Conservation (phyloP, 1,140 invertebrate genomes). For the Drosophila varians region DNA sequence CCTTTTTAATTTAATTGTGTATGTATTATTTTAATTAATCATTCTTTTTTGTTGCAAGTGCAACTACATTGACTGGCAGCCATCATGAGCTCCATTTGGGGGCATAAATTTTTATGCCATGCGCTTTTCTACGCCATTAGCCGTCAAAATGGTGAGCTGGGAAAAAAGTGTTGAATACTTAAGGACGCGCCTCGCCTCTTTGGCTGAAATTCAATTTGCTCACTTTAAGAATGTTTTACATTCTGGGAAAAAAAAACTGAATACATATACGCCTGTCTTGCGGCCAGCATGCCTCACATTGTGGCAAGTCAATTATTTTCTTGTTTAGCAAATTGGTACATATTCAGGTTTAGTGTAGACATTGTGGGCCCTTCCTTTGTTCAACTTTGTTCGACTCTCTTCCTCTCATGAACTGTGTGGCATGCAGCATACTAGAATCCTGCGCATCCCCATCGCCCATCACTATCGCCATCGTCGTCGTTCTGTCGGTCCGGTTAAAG, state of each 20-base stretch:
- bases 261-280: background rate
- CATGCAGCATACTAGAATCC: slow-evolving; percentile 22
- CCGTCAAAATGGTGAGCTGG: slow-evolving; percentile 43
- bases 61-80: slow-evolving; percentile 30
- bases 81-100: slow-evolving; percentile 63
- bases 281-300: slow-evolving; percentile 25
- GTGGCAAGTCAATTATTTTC: slow-evolving; percentile 78
- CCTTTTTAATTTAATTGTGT: no score
- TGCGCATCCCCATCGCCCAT: slow-evolving; percentile 7
- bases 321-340: slow-evolving; percentile 77
- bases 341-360: slow-evolving; percentile 70
- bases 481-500: slow-evolving; percentile 42
- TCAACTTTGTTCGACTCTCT: slow-evolving; percentile 26
- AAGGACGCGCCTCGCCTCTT: slow-evolving; percentile 31
- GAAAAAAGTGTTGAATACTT: slow-evolving; percentile 68
- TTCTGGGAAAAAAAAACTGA: background rate
- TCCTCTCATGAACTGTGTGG: slow-evolving; percentile 1
- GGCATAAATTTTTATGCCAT: slow-evolving; percentile 67
- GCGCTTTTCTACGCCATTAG: slow-evolving; percentile 66
- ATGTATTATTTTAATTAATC: no score
- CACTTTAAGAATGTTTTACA: slow-evolving; percentile 43
- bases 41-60: background rate
- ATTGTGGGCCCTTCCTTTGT: slow-evolving; percentile 29
- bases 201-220: slow-evolving; percentile 57
- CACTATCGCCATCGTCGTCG: slow-evolving; percentile 16